phyloP scores from a whole-genome alignment of 1,140 invertebrate genomes.

The Gryllus bimaculatus region DNA sequence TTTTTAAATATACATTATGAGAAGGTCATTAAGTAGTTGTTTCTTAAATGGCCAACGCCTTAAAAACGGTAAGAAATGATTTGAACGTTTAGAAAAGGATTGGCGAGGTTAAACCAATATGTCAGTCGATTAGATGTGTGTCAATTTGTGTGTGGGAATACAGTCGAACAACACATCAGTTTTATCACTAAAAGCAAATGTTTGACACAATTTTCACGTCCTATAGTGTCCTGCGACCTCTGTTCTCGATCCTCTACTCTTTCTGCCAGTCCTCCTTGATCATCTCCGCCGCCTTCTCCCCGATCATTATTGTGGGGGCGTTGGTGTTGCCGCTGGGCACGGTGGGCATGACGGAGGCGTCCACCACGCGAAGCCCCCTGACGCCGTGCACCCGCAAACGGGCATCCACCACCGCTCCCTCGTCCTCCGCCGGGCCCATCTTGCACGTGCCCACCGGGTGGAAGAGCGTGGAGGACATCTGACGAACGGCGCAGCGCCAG shows the following conservation, averaged over 20 bases:
- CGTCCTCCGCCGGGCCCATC: conserved; percentile 18
- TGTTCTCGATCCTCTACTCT: neutral
- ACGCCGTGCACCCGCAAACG: conserved; percentile 18
- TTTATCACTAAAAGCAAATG: no score
- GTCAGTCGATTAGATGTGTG: no score
- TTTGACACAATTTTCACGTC: no score
- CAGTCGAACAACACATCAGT: no score
- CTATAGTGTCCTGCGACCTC: no score
- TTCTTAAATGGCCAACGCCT: no score
- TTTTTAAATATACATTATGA: no score
- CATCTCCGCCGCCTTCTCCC: conserved; percentile 20
- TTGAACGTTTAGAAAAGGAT: no score
- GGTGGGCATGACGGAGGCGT: conserved; percentile 22
- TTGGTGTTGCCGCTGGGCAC: conserved; percentile 19
- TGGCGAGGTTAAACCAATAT: no score
- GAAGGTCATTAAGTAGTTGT: no score
- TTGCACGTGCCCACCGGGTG: conserved; percentile 21
- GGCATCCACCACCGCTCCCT: conserved; percentile 18
- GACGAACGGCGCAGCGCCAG: conserved; percentile 52
- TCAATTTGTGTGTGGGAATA: no score
- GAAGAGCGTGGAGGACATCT: conserved; percentile 28
- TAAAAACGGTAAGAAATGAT: no score
- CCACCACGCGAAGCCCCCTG: conserved; percentile 18
- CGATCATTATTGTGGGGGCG: conserved; percentile 20
- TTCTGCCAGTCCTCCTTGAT: conserved; percentile 18